A percentile compares a stretch with the other conserved stretches of the same genome.
phyloP scores from a whole-genome alignment of 2,888 invertebrate species.

The Zygaena filipendulae region DNA sequence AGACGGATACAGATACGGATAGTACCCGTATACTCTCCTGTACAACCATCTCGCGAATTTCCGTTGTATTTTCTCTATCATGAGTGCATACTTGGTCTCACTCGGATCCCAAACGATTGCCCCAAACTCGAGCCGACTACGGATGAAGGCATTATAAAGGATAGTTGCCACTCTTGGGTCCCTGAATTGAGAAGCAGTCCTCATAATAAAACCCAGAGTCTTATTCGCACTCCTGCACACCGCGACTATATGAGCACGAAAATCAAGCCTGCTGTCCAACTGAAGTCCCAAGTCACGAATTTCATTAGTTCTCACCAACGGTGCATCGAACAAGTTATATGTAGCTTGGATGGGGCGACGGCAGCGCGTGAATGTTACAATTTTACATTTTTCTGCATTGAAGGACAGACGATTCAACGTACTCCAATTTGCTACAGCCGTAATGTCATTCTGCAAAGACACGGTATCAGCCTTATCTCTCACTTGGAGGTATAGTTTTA shows the following conservation, averaged over 20 bases:
- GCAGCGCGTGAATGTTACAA: slow-evolving; percentile 4
- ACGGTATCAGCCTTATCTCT: background rate
- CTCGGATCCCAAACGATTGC: slow-evolving; percentile 8
- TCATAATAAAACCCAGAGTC: slow-evolving; percentile 2
- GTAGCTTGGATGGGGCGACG: background rate
- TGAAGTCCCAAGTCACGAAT: background rate
- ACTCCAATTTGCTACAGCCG: slow-evolving; percentile 1
- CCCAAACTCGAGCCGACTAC: too few relatives aligned
- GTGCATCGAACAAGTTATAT: background rate
- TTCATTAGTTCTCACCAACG: background rate
- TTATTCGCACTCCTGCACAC: slow-evolving; percentile 1
- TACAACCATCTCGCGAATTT: slow-evolving; percentile 9
- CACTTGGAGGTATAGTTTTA: slow-evolving; percentile 4
- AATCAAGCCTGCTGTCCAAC: background rate
- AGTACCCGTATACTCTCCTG: slow-evolving; percentile 4
- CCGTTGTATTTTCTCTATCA: slow-evolving; percentile 4
- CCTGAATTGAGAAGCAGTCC: background rate
- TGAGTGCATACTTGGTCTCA: slow-evolving; percentile 1
- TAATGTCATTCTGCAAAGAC: slow-evolving; percentile 4
- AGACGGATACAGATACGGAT: slow-evolving; percentile 8
- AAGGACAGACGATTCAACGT: slow-evolving; percentile 1
- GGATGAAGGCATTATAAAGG: slow-evolving; percentile 6
- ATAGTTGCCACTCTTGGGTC: background rate
- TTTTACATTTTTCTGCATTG: slow-evolving; percentile 4
- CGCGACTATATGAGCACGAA: background rate